phyloP scores from a whole-genome alignment of 1,140 invertebrate genomes.

The Coenobita brevimanus region DNA sequence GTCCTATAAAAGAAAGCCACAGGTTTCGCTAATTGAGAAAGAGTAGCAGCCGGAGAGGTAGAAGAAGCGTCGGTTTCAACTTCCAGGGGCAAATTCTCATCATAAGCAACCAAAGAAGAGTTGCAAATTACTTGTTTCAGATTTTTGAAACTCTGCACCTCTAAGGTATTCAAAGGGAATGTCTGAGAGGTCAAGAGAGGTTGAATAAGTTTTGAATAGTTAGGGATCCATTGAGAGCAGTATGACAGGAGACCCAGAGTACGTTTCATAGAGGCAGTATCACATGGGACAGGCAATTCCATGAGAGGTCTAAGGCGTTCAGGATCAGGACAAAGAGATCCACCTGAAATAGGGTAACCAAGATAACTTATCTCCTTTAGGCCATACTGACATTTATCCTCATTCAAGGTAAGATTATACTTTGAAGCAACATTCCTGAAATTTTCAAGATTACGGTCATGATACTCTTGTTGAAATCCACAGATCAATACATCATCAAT shows the following conservation, averaged over 20 bases:
- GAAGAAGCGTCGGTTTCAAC: conserved; percentile 15
- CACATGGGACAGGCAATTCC: not conserved
- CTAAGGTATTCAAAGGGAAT: not conserved
- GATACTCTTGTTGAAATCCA: not conserved
- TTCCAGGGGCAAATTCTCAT: not conserved
- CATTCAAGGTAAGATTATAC: conserved; percentile 20
- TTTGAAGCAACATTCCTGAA: conserved; percentile 1
- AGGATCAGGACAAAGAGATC: conserved; percentile 1
- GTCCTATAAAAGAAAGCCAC: not conserved
- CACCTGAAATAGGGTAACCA: not conserved
- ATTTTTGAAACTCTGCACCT: not conserved
- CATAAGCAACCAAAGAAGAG: not conserved
- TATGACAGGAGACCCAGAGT: not conserved
- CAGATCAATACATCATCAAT: conserved; percentile 2
- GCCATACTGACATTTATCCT: conserved; percentile 3
- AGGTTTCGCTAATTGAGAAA: not conserved
- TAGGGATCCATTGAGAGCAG: conserved; percentile 6
- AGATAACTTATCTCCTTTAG: not conserved
- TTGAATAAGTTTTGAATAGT: not conserved
- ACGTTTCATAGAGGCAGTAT: not conserved
- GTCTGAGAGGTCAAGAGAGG: not conserved
- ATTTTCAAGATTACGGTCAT: not conserved
- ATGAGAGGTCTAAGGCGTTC: not conserved
- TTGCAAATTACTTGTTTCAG: conserved; percentile 8
- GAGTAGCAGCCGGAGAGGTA: conserved; percentile 7